Evolutionary conservation across 1,140 invertebrate species (phyloP).

Genomic region (Meteorus sp.): DNA sequence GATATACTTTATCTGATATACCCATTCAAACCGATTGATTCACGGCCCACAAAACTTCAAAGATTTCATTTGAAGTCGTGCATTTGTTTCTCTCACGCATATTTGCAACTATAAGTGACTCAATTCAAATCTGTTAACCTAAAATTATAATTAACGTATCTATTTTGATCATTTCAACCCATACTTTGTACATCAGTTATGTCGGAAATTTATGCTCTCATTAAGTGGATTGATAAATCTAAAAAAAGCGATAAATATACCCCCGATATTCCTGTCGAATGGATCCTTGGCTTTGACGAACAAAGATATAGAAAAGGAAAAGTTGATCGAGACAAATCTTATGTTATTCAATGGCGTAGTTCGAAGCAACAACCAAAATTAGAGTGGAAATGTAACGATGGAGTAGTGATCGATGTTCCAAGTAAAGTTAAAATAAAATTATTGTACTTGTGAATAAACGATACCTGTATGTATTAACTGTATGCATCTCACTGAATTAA

Average conservation of each 20-base stretch:
- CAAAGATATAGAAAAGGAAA: too few species aligned
- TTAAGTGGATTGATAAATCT: not conserved
- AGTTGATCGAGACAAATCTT: not conserved
- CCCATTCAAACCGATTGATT: too few species aligned
- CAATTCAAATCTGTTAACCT: too few species aligned
- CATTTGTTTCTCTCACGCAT: too few species aligned
- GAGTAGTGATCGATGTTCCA: not conserved
- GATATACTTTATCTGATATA: too few species aligned
- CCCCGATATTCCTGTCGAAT: not conserved
- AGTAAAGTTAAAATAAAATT: constrained; percentile 1
- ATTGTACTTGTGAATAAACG: not conserved
- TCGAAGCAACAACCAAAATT: not conserved
- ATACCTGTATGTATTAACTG: not conserved
- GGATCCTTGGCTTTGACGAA: too few species aligned
- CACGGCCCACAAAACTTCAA: too few species aligned
- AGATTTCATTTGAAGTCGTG: too few species aligned
- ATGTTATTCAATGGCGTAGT: not conserved
- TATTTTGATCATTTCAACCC: not conserved
- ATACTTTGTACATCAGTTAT: too few species aligned
- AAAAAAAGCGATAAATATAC: constrained; percentile 1
- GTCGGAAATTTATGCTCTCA: not conserved
- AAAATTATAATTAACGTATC: not conserved
- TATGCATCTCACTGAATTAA: not conserved
- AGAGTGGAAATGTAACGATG: not conserved
- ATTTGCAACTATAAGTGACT: too few species aligned